phyloP scores from a whole-genome alignment of 2,113 vertebrate genomes.

The Procavia capensis region DNA sequence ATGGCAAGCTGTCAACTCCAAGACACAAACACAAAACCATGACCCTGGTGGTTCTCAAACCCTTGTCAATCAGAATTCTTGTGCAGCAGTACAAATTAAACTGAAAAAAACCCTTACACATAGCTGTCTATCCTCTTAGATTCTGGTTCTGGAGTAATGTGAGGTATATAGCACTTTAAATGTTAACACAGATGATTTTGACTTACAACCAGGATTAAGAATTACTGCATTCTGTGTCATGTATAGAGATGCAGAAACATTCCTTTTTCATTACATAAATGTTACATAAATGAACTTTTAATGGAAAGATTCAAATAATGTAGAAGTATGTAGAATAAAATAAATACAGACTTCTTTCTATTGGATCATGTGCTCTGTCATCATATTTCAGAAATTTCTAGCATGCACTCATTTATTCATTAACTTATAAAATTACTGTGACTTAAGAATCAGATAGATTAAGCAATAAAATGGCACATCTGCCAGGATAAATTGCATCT shows the following conservation, averaged over 20 bases:
- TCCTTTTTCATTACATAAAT: not conserved
- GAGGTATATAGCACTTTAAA: not conserved
- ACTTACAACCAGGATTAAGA: not conserved
- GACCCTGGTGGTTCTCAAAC: not conserved
- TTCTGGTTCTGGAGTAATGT: not conserved
- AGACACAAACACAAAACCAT: no score
- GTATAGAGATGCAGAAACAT: not conserved
- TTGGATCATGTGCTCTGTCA: not conserved
- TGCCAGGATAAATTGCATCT: not conserved
- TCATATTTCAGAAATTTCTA: not conserved
- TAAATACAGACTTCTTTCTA: not conserved
- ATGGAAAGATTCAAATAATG: not conserved
- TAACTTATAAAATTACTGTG: not conserved
- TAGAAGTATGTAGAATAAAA: not conserved
- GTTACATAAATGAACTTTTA: not conserved
- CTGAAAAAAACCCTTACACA: not conserved
- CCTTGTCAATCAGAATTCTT: not conserved
- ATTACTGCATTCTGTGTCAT: not conserved
- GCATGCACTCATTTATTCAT: not conserved
- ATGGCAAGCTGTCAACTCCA: not conserved
- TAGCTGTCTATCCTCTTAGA: not conserved
- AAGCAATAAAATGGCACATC: not conserved
- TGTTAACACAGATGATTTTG: not conserved
- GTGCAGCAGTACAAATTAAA: not conserved
- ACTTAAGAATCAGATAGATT: not conserved